These are phyloP conservation scores for Lates calcarifer DNA, from an alignment of 2,113 vertebrate species.

Conservation along the genomic window DNA sequence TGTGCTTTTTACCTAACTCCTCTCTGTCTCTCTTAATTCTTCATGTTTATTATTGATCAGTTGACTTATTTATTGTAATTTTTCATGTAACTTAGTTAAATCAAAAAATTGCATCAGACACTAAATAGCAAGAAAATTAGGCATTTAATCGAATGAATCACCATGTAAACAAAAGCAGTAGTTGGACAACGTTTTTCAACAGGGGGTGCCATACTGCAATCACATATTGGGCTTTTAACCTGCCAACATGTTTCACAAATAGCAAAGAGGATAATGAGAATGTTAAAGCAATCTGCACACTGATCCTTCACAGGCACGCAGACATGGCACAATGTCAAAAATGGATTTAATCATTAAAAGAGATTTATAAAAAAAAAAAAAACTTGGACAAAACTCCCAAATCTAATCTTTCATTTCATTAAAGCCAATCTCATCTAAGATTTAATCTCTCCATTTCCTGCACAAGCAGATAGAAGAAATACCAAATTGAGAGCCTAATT, in stretches of 20 bases:
- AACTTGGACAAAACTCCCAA: constrained; percentile 70
- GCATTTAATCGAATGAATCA: constrained; percentile 23
- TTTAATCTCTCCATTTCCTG: constrained; percentile 80
- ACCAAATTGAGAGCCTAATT: constrained; percentile 64
- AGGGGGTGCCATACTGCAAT: constrained; percentile 34
- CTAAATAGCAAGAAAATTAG: constrained; percentile 6
- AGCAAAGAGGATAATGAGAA: constrained; percentile 68
- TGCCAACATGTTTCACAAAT: constrained; percentile 67
- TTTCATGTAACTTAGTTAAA: constrained; percentile 10
- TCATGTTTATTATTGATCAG: constrained; percentile 22
- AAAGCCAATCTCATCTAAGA: constrained; percentile 75
- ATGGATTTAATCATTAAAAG: constrained; percentile 80
- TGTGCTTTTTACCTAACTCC: constrained; percentile 19
- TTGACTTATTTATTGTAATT: constrained; percentile 17
- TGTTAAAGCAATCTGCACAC: constrained; percentile 74
- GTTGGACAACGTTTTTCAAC: constrained; percentile 41
- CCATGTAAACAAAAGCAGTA: constrained; percentile 44
- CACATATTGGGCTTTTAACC: constrained; percentile 59
- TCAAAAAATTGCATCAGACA: constrained; percentile 1
- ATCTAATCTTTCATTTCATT: constrained; percentile 81
- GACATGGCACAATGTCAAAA: constrained; percentile 70
- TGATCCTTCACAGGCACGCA: constrained; percentile 71
- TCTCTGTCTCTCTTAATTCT: constrained; percentile 40
- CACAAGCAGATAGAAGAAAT: constrained; percentile 68
- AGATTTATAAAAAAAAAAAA: constrained; percentile 56